A percentile compares a stretch with the other conserved stretches of the same genome.
Evolutionary conservation across 2,113 vertebrate genomes (phyloP).

Genomic region (Casuarius casuarius): DNA sequence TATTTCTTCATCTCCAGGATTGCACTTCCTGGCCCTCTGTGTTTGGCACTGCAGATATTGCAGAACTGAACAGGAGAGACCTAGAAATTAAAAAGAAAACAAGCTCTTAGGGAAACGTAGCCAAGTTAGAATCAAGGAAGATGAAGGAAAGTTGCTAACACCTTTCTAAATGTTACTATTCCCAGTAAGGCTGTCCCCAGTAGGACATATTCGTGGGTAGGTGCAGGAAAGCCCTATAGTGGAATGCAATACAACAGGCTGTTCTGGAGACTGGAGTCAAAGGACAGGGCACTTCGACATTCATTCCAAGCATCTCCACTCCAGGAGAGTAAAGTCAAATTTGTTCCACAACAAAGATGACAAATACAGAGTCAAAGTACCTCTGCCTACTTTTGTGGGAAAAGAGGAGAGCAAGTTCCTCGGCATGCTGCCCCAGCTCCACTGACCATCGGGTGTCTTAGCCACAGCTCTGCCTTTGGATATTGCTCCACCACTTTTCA

Average conservation of each 20-base stretch:
- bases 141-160: not conserved
- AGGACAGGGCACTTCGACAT: not conserved
- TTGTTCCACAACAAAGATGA: not conserved
- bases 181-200: not conserved
- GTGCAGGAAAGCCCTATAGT: not conserved
- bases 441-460: not conserved
- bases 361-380: not conserved
- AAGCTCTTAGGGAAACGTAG: not conserved
- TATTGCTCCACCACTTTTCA: not conserved
- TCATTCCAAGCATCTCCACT: not conserved
- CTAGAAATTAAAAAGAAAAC: constrained; percentile 70
- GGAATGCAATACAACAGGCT: not conserved
- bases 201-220: not conserved
- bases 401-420: not conserved
- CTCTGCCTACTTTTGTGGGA: not conserved
- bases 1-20: constrained; percentile 89
- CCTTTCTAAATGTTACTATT: not conserved
- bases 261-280: not conserved
- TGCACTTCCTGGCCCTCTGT: constrained; percentile 88
- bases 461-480: not conserved
- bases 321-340: not conserved
- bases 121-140: not conserved
- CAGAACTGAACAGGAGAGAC: constrained; percentile 88
- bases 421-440: not conserved
- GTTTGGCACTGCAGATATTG: constrained; percentile 97